These are phyloP conservation scores for Amazona vittata DNA, from an alignment of 2,113 vertebrate species.

Conservation along the genomic window DNA sequence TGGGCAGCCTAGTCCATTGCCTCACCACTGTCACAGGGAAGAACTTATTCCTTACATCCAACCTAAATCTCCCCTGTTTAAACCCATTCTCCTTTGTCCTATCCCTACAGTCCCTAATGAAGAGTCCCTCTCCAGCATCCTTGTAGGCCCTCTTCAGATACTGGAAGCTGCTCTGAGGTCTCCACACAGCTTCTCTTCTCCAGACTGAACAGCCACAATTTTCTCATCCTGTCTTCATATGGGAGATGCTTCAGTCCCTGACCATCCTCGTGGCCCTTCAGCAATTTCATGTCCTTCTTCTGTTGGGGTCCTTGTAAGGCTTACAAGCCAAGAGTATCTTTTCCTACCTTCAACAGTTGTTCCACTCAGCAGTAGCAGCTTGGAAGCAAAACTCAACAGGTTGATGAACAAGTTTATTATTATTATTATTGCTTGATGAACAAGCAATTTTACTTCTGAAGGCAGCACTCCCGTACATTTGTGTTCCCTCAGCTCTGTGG, in stretches of 20 bases:
- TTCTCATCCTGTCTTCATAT: neutral
- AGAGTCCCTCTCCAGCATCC: neutral
- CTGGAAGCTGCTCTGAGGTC: neutral
- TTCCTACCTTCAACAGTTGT: neutral
- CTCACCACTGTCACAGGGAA: neutral
- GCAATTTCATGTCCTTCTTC: neutral
- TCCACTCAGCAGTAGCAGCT: neutral
- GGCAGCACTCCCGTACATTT: rapidly evolving
- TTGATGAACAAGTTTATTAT: neutral
- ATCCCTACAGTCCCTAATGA: neutral
- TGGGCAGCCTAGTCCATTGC: neutral
- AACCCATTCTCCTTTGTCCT: neutral
- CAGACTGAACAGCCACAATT: neutral
- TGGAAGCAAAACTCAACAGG: neutral
- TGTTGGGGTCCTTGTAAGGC: neutral
- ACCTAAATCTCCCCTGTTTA: neutral
- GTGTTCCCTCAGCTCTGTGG: neutral
- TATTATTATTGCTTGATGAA: too few species aligned
- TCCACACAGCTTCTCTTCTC: neutral
- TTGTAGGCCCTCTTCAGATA: neutral
- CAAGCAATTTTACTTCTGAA: neutral
- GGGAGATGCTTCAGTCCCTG: neutral
- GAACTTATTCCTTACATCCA: neutral
- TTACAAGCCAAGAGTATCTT: neutral
- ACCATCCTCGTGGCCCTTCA: neutral